Percentiles rank a stretch among this genome's conserved stretches.
These are phyloP conservation scores for Watsonalla binaria DNA, from an alignment of 2,888 invertebrate species.

Conservation along the genomic window DNA sequence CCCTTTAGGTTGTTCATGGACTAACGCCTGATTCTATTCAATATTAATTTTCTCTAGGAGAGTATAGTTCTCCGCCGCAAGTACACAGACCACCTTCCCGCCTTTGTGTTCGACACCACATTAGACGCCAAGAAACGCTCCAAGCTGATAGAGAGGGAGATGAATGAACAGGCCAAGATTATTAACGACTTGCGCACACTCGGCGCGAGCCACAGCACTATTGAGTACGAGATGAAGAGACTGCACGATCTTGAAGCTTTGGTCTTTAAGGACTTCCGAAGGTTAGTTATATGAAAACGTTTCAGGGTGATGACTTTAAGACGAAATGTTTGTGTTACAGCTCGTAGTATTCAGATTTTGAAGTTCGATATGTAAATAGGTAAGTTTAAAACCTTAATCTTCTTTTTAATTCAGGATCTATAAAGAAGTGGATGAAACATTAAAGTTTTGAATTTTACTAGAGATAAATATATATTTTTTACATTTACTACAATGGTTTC, in stretches of 20 bases:
- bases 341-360: too few species aligned
- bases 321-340: too few species aligned
- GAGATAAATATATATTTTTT: too few species aligned
- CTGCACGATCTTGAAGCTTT: conserved; percentile 95
- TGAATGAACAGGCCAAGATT: conserved; percentile 98
- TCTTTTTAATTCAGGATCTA: too few species aligned
- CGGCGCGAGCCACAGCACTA: conserved; percentile 93
- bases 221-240: conserved; percentile 94
- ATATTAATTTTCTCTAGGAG: conserved; percentile 63
- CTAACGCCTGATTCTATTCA: background rate
- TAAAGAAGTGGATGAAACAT: too few species aligned
- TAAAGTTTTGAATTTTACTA: too few species aligned
- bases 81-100: conserved; percentile 86
- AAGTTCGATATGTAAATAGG: too few species aligned
- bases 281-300: conserved; percentile 50
- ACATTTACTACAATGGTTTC: too few species aligned
- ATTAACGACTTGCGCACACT: conserved; percentile 93
- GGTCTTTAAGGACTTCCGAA: conserved; percentile 94
- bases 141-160: conserved; percentile 96
- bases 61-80: conserved; percentile 83
- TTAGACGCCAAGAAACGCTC: conserved; percentile 91
- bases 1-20: too few species aligned
- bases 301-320: too few species aligned
- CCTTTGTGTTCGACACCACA: conserved; percentile 89
- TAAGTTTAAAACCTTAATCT: too few species aligned